Percentiles rank a stretch among this genome's conserved stretches.
phyloP scores from a whole-genome alignment of 2,797 vertebrate species.

The Otolemur crassicaudatus region DNA sequence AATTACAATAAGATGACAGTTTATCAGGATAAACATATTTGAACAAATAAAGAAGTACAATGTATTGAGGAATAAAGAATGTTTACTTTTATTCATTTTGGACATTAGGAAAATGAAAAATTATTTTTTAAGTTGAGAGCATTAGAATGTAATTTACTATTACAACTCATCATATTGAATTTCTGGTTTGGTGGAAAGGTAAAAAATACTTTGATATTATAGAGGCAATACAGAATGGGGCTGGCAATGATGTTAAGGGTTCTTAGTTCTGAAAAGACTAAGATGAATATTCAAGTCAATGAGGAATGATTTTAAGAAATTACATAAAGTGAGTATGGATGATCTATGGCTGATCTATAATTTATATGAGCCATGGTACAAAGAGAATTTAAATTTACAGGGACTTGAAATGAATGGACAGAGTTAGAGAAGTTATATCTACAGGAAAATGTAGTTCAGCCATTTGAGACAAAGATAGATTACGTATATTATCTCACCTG shows the following conservation, averaged over 20 bases:
- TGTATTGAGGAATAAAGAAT: neutral
- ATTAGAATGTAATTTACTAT: neutral
- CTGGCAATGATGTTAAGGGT: rapidly evolving
- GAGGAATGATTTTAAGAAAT: slow-evolving; percentile 8
- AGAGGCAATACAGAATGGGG: neutral
- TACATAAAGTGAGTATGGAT: neutral
- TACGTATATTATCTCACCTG: neutral
- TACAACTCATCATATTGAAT: neutral
- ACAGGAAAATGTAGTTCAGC: neutral
- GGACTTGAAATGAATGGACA: neutral
- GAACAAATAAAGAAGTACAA: neutral
- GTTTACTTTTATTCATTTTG: neutral
- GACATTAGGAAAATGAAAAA: neutral
- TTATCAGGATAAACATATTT: neutral
- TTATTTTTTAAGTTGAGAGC: neutral
- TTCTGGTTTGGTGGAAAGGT: neutral
- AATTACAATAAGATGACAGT: neutral
- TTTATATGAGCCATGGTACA: neutral
- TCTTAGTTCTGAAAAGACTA: neutral
- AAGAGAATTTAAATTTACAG: neutral
- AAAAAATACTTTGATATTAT: neutral
- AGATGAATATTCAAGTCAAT: neutral
- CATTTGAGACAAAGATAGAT: neutral
- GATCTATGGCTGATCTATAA: neutral
- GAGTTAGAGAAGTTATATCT: neutral